These are phyloP conservation scores for Aromia moschata DNA, from an alignment of 2,888 invertebrate genomes.

Conservation along the genomic window DNA sequence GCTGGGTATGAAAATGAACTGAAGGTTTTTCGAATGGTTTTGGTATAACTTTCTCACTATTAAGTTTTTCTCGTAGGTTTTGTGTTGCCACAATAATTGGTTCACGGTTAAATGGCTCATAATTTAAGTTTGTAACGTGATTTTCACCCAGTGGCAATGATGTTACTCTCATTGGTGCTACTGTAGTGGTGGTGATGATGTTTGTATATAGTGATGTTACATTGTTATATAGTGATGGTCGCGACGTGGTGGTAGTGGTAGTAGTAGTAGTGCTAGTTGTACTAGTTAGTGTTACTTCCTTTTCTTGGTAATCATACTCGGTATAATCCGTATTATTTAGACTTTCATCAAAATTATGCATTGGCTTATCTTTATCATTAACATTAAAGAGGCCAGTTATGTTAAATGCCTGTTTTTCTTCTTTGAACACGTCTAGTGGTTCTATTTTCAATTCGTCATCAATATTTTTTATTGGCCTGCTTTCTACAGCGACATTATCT, in stretches of 20 bases:
- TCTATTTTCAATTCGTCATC: slow-evolving; percentile 42
- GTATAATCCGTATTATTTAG: slow-evolving; percentile 24
- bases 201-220: too few relatives aligned
- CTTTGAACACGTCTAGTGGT: slow-evolving; percentile 31
- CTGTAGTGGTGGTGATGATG: slow-evolving; percentile 23
- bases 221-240: too few relatives aligned
- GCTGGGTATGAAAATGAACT: slow-evolving; percentile 38
- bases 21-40: slow-evolving; percentile 54
- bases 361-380: too few relatives aligned
- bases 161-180: slow-evolving; percentile 53
- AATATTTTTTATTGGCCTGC: slow-evolving; percentile 37
- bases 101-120: slow-evolving; percentile 41
- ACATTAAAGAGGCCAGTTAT: too few relatives aligned
- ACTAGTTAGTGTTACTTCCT: slow-evolving; percentile 35
- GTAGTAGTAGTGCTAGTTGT: slow-evolving; percentile 32
- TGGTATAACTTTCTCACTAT: slow-evolving; percentile 57
- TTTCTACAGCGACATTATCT: slow-evolving; percentile 55
- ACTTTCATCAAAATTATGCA: too few relatives aligned
- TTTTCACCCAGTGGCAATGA: slow-evolving; percentile 62
- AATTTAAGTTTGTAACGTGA: slow-evolving; percentile 50
- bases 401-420: slow-evolving; percentile 2
- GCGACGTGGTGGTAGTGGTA: slow-evolving; percentile 32
- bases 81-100: slow-evolving; percentile 60
- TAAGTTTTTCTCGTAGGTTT: slow-evolving; percentile 59
- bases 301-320: slow-evolving; percentile 40